Percentiles rank a stretch among this genome's conserved stretches.
These are phyloP conservation scores for Phyllotreta striolata DNA, from an alignment of 2,888 invertebrate genomes.

Conservation along the genomic window DNA sequence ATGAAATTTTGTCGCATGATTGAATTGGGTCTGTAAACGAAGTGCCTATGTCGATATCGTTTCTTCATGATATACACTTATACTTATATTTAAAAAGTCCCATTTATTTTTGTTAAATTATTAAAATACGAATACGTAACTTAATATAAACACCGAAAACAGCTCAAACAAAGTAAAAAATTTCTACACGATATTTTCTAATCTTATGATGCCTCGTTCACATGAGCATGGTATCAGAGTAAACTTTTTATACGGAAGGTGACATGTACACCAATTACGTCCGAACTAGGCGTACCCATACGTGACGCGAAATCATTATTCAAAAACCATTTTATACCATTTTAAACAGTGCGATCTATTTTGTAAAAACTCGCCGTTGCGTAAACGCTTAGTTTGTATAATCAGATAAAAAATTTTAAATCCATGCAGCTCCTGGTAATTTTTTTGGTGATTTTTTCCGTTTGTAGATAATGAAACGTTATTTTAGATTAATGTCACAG, in stretches of 20 bases:
- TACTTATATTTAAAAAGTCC: no score
- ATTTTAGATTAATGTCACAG: no score
- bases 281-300: conserved; percentile 60
- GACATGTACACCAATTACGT: conserved; percentile 49
- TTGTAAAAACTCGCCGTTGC: conserved; percentile 28
- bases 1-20: no score
- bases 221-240: conserved; percentile 57
- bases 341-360: conserved; percentile 21
- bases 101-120: no score
- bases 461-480: not conserved
- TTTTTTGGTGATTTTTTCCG: no score
- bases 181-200: conserved; percentile 14
- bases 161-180: not conserved
- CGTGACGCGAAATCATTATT: conserved; percentile 48
- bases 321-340: conserved; percentile 32
- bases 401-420: not conserved
- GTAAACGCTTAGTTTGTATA: not conserved
- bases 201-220: conserved; percentile 51
- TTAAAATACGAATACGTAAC: no score
- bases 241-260: conserved; percentile 41
- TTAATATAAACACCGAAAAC: not conserved
- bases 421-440: no score
- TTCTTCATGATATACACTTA: no score
- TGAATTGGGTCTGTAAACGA: no score
- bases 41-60: no score